Evolutionary conservation across 2,113 vertebrate genomes (phyloP).

Genomic region (Megalops atlanticus): DNA sequence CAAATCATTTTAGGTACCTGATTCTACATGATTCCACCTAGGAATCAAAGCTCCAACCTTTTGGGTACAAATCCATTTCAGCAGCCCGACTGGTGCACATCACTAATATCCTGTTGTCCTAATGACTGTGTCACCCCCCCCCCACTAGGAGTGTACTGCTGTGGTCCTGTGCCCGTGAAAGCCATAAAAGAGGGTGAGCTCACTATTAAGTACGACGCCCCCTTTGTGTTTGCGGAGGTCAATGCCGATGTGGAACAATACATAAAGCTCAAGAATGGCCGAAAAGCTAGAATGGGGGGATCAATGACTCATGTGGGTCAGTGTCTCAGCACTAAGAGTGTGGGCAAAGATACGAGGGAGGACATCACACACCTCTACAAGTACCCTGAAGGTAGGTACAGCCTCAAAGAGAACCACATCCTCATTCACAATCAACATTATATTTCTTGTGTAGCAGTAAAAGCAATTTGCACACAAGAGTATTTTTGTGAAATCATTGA

Average conservation of each 20-base stretch:
- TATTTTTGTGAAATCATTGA: too few relatives aligned
- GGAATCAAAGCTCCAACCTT: too few relatives aligned
- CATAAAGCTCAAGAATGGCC: constrained; percentile 61
- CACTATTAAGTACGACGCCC: constrained; percentile 75
- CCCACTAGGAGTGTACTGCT: constrained; percentile 83
- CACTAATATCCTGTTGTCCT: neutral
- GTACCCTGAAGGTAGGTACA: constrained; percentile 80
- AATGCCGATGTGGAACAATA: constrained; percentile 81
- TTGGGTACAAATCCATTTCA: neutral
- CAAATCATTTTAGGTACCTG: too few relatives aligned
- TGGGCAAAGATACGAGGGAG: constrained; percentile 76
- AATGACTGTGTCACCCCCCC: neutral
- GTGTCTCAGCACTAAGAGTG: constrained; percentile 86
- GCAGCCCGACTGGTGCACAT: neutral
- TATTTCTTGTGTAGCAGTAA: too few relatives aligned
- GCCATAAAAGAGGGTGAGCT: constrained; percentile 85
- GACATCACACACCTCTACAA: constrained; percentile 93
- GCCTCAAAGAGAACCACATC: too few relatives aligned
- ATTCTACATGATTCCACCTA: too few relatives aligned
- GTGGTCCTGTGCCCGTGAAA: constrained; percentile 79
- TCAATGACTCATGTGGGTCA: constrained; percentile 70
- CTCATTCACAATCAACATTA: too few relatives aligned
- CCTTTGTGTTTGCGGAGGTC: constrained; percentile 90
- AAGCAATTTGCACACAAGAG: too few relatives aligned
- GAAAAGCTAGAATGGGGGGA: constrained; percentile 53